A percentile compares a stretch with the other conserved stretches of the same genome.
Conservation (phyloP, 2,113 vertebrate species). For the Butorides virescens region DNA sequence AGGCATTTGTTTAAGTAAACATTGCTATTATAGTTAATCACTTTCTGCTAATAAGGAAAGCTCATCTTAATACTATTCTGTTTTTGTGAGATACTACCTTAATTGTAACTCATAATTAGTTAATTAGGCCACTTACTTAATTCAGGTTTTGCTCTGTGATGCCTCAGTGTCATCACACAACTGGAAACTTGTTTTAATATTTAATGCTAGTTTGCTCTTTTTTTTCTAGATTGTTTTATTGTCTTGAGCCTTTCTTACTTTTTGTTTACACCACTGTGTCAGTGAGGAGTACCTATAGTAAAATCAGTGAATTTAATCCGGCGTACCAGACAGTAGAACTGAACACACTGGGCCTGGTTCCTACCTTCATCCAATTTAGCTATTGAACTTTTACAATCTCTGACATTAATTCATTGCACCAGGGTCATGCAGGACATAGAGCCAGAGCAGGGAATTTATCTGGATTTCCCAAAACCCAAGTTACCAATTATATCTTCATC, state of each 20-base stretch:
- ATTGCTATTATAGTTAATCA: neutral
- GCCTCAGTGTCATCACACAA: neutral
- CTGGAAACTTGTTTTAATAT: neutral
- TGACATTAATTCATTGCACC: neutral
- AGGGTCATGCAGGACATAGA: neutral
- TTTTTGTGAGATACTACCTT: neutral
- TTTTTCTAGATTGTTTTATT: neutral
- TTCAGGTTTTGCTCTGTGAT: neutral
- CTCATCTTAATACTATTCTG: neutral
- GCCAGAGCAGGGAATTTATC: neutral
- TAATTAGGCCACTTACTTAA: slow-evolving; percentile 23
- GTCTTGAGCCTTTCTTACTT: neutral
- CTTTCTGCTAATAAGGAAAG: slow-evolving; percentile 8
- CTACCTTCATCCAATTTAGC: neutral
- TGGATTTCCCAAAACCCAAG: neutral
- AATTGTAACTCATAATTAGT: slow-evolving; percentile 17
- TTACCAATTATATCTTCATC: neutral
- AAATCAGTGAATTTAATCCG: neutral
- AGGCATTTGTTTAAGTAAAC: slow-evolving; percentile 28
- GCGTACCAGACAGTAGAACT: neutral
- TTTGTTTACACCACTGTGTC: neutral
- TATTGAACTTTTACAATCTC: neutral
- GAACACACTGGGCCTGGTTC: neutral
- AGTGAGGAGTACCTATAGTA: neutral
- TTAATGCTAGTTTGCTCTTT: neutral